Evolutionary conservation across 1,140 invertebrate species (phyloP).

Genomic region (Brachionus manjavacas): DNA sequence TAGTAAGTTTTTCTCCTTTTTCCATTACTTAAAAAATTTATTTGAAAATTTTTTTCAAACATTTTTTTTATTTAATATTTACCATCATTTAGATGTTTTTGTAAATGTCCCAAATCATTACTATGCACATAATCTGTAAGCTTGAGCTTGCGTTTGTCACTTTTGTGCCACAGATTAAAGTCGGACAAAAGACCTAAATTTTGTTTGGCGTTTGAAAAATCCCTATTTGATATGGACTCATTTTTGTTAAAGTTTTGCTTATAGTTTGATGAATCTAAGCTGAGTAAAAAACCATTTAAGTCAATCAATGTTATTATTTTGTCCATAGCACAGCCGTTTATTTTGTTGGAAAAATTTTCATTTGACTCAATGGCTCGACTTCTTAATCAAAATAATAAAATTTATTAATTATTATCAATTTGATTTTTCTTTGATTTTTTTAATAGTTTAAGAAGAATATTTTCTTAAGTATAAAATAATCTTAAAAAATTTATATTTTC

Average conservation of each 20-base stretch:
- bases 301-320: not conserved
- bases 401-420: too few species aligned
- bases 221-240: not conserved
- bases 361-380: not conserved
- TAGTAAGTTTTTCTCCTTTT: slow-evolving; percentile 1
- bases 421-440: too few species aligned
- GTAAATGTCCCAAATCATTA: slow-evolving; percentile 11
- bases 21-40: not conserved
- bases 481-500: too few species aligned
- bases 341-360: not conserved
- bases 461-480: too few species aligned
- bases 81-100: slow-evolving; percentile 41
- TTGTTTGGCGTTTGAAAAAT: not conserved
- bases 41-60: too few species aligned
- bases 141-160: not conserved
- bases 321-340: not conserved
- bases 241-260: not conserved
- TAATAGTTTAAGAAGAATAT: too few species aligned
- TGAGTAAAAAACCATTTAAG: not conserved
- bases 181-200: not conserved
- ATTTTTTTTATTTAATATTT: not conserved
- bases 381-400: not conserved
- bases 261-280: not conserved
- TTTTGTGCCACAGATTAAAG: not conserved
- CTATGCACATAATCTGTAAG: slow-evolving; percentile 13